Base-by-base conservation (phyloP, 2,113 vertebrate genomes). In the Fregata magnificens region DNA sequence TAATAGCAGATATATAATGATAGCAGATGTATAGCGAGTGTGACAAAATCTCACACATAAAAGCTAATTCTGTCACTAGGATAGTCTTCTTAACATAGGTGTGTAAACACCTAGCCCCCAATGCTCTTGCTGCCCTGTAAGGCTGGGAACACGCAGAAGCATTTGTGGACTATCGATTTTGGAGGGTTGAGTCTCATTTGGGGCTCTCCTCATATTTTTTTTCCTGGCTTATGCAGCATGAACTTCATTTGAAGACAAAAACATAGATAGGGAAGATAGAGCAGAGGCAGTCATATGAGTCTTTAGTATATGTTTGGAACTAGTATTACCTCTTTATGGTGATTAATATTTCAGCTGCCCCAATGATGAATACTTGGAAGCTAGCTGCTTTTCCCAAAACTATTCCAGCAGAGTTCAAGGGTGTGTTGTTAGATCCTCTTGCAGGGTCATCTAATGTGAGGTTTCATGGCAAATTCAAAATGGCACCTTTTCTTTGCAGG, bases 391-490 rank as follows among this genome's bases (percentile, higher is more conserved):
- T 58, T 25, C 56, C n/a, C 32, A 53, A 28, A 86, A 13, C 16
- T 32, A 3, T 32, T n/a, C n/a, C 2, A 2, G 14, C 0, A 31
- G 15, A 44, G 16, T 74, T 62, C 45, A 71, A 52, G 34, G 28
- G 6, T 10, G 15, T 25, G 24, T 25, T 78, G 34, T 42, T 83
- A 70, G 31, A 47, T 49, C 24, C 61, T 83, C 63, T 82, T 70
- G 29, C 24, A 59, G 14, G 89, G n/a, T 62, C 4, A 56, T 15
- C 66, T 73, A 31, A 31, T 1, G 5, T 31, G 38, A 59, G 19
- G 38, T 50, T 87, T 76, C 47, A 26, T 2, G 18, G 50, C 45
- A 83, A 42, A 78, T 40, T 59, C 63, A 63, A 71, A 86, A 34
- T 16, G 6, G 7, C 17, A 66, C 29, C 16, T 76, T 53, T 45